Evolutionary conservation across 2,113 vertebrate species (phyloP), one percentile per base, ranked within the genome.

Genomic region (Lasiurus borealis): DNA sequence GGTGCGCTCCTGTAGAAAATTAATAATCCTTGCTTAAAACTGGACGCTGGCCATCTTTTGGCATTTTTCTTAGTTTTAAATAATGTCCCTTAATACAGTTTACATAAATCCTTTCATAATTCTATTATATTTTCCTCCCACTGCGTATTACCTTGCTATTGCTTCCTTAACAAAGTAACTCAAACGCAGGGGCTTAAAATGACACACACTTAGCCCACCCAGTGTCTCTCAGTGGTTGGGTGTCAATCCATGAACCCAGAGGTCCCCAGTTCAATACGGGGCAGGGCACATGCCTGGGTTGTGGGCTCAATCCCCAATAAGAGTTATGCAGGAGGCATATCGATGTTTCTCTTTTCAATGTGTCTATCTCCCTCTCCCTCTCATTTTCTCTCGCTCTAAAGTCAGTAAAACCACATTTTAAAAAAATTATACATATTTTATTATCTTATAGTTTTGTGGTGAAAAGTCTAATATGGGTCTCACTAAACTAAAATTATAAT

Each of bases 11-110:
- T 85, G 44, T 81, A 76, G 34, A 64, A 94, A 54, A 96, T 40
- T 76, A 85, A 86, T 87, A 73, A 78, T 59, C 46, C n/a, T 75
- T 85, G 18, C 75, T 69, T 91, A 34, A 89, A 89, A 8, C 14
- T 80, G 54, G 5, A 40, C 40, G 13, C 2, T 57, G 8, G 46
- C 8, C 5, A 54, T 78, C 11, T 34, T 75, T 94, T 86, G 50
- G n/a, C 16, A 29, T 73, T 81, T 52, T 78, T n/a, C 25, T 27
- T 66, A 59, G 27, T 73, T 90, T 88, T 40, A 85, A 92, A 36
- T 86, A 82, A 31, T 83, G 62, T 82, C 76, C 52, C 34, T 90
- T 73, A 72, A 23, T 50, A 16, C 50, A 5, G 12, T 46, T 92
- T n/a, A 57, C 13, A 3, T 66, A 83, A 94, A 19, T 82, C 19